Evolutionary conservation across 2,113 vertebrate genomes (phyloP).

Genomic region (Colistium nudipinnis): DNA sequence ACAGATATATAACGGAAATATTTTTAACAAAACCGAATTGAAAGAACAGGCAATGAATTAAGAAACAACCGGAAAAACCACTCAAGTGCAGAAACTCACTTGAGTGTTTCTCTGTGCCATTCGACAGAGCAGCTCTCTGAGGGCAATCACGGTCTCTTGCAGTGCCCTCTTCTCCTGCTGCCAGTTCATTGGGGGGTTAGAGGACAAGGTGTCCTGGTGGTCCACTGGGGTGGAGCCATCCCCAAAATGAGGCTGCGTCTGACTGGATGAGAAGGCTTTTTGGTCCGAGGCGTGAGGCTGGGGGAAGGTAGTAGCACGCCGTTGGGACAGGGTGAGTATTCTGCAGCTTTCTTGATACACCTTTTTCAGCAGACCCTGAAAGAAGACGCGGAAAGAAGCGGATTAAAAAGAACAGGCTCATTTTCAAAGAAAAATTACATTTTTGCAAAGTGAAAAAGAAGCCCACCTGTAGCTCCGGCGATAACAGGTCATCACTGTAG

Average conservation of each 20-base stretch:
- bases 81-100: conserved; percentile 70
- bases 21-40: not conserved
- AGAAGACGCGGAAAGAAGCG: not conserved
- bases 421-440: not conserved
- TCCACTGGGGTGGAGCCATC: conserved; percentile 36
- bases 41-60: not conserved
- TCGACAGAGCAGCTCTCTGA: conserved; percentile 84
- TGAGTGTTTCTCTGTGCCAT: conserved; percentile 80
- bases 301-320: conserved; percentile 41
- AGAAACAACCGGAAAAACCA: not conserved
- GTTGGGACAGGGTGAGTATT: conserved; percentile 90
- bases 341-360: conserved; percentile 91
- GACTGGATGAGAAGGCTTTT: conserved; percentile 45
- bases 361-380: conserved; percentile 87
- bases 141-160: conserved; percentile 85
- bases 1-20: not conserved
- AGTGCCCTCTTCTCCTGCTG: conserved; percentile 83
- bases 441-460: not conserved
- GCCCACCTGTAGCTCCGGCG: conserved; percentile 88
- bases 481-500: conserved; percentile 81
- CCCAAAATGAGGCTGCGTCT: conserved; percentile 20
- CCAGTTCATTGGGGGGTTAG: conserved; percentile 76
- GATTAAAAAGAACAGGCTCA: not conserved
- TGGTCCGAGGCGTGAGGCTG: conserved; percentile 31
- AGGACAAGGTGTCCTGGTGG: conserved; percentile 52